Conservation (phyloP, 2,113 vertebrate genomes). For the Vireo altiloquus region DNA sequence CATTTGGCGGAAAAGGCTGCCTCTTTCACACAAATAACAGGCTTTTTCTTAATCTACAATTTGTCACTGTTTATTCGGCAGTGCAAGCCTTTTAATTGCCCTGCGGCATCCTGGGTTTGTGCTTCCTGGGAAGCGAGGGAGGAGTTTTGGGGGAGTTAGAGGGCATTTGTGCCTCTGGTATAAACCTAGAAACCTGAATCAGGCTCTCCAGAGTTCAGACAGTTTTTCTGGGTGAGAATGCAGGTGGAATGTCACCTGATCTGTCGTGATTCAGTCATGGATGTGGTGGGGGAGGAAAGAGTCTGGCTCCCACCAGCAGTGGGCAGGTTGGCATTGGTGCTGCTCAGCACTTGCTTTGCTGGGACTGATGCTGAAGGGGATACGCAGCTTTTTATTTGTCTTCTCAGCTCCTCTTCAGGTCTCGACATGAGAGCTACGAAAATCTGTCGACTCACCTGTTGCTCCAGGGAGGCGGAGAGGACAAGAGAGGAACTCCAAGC, state of each 20-base stretch:
- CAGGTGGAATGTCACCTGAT: not conserved
- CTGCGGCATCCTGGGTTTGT: slow-evolving; percentile 2
- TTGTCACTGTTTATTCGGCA: slow-evolving; percentile 61
- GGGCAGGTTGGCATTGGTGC: not conserved
- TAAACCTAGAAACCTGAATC: not conserved
- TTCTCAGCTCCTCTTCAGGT: not conserved
- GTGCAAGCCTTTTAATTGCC: slow-evolving; percentile 52
- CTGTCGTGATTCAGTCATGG: rapidly evolving
- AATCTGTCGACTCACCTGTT: not conserved
- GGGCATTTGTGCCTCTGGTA: not conserved
- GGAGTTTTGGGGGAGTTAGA: not conserved
- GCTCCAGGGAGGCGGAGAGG: not conserved
- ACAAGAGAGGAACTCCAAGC: not conserved
- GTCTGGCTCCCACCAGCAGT: not conserved
- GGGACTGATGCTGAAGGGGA: not conserved
- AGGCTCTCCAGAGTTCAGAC: not conserved
- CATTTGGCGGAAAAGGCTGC: slow-evolving; percentile 52
- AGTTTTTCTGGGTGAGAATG: not conserved
- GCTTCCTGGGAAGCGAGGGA: not conserved
- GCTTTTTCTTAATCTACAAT: slow-evolving; percentile 68
- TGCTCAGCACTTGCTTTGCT: not conserved
- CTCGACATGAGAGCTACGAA: not conserved
- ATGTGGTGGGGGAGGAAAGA: rapidly evolving
- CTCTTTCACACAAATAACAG: slow-evolving; percentile 63
- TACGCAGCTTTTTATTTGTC: not conserved